Evolutionary conservation across 2,113 vertebrate species (phyloP), one percentile per base, ranked within the genome.

Genomic region (Edolisoma coerulescens): DNA sequence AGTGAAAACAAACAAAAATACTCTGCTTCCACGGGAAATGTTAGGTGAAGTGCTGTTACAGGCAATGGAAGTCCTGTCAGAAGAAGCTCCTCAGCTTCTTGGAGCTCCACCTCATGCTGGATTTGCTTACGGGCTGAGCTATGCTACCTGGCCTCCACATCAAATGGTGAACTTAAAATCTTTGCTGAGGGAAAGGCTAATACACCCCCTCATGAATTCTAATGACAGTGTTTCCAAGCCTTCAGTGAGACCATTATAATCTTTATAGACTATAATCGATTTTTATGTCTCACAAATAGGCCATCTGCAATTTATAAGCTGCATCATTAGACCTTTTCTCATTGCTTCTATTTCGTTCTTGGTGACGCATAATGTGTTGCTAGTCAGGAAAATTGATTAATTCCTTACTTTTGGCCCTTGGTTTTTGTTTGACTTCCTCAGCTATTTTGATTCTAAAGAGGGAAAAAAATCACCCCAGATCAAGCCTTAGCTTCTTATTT

Each of bases 291-390:
- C 37, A 16, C 83, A 86, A 92, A 84, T 42, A 84, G 26, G 76
- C 63, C 68, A 91, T 88, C 68, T 90, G 54, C 64, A 95, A 95
- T 93, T 95, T 95, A 93, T 83, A 97, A 90, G 68, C 44, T 77
- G 84, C 28, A 78, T 81, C 79, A 88, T 90, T 90, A 95, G 79
- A 84, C 56, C 71, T 81, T 92, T 93, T 90, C 88, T 90, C 60
- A 68, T 71, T 75, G 86, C 64, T 84, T 83, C 92, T 84, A 32
- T 88, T 88, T 95, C 74, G 54, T 70, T 83, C 85, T 84, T 3
- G 4, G 59, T 84, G 42, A 84, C 60, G 24, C 33, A 59, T 76
- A 91, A 96, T 69, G 59, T 77, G 30, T n/a, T 59, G 42, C 44
- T 89, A 91, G 56, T 70, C 71, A 77, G n/a, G 18, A 86, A 96